Conservation (phyloP, 2,888 invertebrate genomes). For the Ceramica pisi region DNA sequence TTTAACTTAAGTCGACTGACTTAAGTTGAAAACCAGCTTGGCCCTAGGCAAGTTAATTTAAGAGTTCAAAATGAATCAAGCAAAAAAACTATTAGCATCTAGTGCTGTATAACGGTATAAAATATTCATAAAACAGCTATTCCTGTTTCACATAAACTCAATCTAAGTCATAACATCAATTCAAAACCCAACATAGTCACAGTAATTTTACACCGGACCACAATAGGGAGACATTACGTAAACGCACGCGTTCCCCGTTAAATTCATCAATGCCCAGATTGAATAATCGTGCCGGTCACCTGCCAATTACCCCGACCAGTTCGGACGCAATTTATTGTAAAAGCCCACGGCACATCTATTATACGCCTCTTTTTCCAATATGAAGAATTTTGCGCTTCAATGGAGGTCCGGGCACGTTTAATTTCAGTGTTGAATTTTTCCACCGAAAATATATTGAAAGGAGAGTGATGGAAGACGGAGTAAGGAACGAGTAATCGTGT, state of each 20-base stretch:
- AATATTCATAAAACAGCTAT: not conserved
- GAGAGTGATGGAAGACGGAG: conserved; percentile 54
- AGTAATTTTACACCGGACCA: conserved; percentile 50
- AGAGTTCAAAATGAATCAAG: no score
- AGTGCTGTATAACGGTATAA: no score
- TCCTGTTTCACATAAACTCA: not conserved
- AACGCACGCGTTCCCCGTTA: conserved; percentile 68
- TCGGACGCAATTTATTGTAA: conserved; percentile 76
- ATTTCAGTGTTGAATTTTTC: conserved; percentile 65
- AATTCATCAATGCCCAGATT: conserved; percentile 78
- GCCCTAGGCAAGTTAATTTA: no score
- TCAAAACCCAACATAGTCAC: conserved; percentile 27
- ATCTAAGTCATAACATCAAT: conserved; percentile 45
- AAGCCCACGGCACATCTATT: conserved; percentile 72
- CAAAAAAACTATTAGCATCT: no score
- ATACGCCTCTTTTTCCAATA: conserved; percentile 74
- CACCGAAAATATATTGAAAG: conserved; percentile 56
- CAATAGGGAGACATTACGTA: conserved; percentile 60
- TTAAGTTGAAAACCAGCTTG: no score
- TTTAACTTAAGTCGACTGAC: no score
- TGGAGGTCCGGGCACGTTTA: conserved; percentile 65
- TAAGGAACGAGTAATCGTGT: conserved; percentile 50
- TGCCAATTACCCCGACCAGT: conserved; percentile 77
- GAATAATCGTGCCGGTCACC: conserved; percentile 79
- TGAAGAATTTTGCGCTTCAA: conserved; percentile 66